Base-by-base conservation (phyloP, 2,888 invertebrate genomes). In the Hemistola chrysoprasaria region DNA sequence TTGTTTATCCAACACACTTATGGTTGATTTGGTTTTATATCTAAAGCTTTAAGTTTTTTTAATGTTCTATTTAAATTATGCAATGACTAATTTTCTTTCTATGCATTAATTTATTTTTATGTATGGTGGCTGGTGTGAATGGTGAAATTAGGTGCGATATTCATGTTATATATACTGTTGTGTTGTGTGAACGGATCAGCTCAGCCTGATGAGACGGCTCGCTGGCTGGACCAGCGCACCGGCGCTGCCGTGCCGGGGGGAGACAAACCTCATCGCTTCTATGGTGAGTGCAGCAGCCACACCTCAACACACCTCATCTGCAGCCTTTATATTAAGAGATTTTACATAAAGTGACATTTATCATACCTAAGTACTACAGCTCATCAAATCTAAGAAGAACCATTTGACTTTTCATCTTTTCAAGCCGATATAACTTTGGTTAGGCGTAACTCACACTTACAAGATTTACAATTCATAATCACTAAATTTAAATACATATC, bases 101-200 rank as follows among this genome's bases (percentile, higher is more conserved):
- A 38, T 45, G 11, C 44, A 37, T 54, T 51, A 47, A 47, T 48
- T 35, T 53, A 47, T 62, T 71, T 71, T 72, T 70, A 68, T 77
- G 4, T 16, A 4, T 82, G 85, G 86, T 86, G 86, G 78, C 70
- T 79, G 85, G 85, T 85, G 82, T 81, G 62, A 71, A 74, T 79
- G 77, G 71, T 77, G 81, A 76, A 70, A 72, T 79, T 86, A 87
- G 88, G 85, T 82, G 82, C 86, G 70, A 87, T 88, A 73, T 87
- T 86, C 82, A 88, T 88, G 88, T 88, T 88, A 83, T 88, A 87
- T 88, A 85, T 88, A 85, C 86, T 88, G 60, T 88, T 87, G 71
- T 87, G 85, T 88, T 89, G 86, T 89, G 81, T 84, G 61, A 87
- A 85, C 59, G 87, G 86, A 71, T 85, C 89, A 90, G 89, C 81